These are phyloP conservation scores for Aleadryas rufinucha DNA, from an alignment of 2,113 vertebrate species.

Conservation along the genomic window DNA sequence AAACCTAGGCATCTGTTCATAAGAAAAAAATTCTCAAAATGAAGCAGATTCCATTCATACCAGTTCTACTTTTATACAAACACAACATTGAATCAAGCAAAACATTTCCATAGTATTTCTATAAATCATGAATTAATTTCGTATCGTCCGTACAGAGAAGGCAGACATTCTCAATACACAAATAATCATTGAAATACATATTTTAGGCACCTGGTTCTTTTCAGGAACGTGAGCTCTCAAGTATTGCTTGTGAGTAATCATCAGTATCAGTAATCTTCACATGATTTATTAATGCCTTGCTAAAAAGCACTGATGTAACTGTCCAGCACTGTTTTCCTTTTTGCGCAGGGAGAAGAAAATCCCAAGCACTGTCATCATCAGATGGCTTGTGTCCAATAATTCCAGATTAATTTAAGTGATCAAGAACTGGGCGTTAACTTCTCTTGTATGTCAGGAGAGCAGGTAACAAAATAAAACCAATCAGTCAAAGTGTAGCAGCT, in stretches of 20 bases:
- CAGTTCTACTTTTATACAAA: neutral
- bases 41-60: neutral
- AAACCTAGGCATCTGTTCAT: neutral
- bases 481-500: neutral
- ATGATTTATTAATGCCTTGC: constrained; percentile 45
- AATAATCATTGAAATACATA: neutral
- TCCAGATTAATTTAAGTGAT: neutral
- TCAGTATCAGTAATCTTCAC: neutral
- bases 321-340: neutral
- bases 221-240: neutral
- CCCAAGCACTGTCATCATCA: neutral
- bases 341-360: neutral
- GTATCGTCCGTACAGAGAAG: neutral
- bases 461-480: neutral
- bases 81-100: neutral
- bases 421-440: neutral
- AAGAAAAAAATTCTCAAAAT: neutral
- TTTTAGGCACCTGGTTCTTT: neutral
- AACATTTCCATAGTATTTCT: neutral
- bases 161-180: neutral
- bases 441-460: neutral
- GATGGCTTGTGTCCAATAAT: neutral
- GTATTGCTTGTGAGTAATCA: neutral
- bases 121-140: neutral
- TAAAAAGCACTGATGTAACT: constrained; percentile 18